Percentiles rank a stretch among this genome's conserved stretches.
These are phyloP conservation scores for Hippocampus barbouri DNA, from an alignment of 2,113 vertebrate species.

Conservation along the genomic window DNA sequence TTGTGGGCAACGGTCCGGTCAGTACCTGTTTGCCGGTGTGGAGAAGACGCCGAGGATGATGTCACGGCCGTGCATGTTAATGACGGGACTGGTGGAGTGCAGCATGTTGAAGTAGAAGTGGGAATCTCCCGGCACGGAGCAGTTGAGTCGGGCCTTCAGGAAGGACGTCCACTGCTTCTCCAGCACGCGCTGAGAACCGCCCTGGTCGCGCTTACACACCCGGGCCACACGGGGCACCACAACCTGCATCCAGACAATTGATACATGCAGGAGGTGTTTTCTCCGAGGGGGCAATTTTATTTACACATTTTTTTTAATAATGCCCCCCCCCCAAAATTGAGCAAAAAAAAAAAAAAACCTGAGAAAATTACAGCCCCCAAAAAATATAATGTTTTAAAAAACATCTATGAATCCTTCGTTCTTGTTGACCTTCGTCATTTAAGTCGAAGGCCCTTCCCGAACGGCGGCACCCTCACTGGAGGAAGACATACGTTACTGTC, in stretches of 20 bases:
- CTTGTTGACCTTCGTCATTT: not conserved
- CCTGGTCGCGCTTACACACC: conserved; percentile 90
- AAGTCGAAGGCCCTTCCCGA: not conserved
- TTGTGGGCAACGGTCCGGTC: not conserved
- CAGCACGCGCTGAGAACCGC: conserved; percentile 88
- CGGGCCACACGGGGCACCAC: conserved; percentile 90
- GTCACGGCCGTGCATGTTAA: conserved; percentile 85
- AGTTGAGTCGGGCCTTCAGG: conserved; percentile 94
- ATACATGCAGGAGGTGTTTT: not conserved
- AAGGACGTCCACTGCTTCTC: conserved; percentile 98
- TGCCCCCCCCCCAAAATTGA: too few species aligned
- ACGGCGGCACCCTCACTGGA: not conserved
- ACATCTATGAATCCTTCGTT: not conserved
- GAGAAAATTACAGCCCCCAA: too few species aligned
- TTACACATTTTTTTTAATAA: too few species aligned
- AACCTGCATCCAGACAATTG: conserved; percentile 67
- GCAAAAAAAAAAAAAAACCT: too few species aligned
- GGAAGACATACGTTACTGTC: too few species aligned
- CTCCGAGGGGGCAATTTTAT: too few species aligned
- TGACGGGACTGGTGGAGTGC: conserved; percentile 86
- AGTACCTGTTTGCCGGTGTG: conserved; percentile 90
- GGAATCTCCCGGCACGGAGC: conserved; percentile 89
- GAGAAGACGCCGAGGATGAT: conserved; percentile 90
- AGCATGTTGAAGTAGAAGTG: conserved; percentile 98
- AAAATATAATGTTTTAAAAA: not conserved